phyloP scores from a whole-genome alignment of 2,888 invertebrate species.

The Callosobruchus maculatus region DNA sequence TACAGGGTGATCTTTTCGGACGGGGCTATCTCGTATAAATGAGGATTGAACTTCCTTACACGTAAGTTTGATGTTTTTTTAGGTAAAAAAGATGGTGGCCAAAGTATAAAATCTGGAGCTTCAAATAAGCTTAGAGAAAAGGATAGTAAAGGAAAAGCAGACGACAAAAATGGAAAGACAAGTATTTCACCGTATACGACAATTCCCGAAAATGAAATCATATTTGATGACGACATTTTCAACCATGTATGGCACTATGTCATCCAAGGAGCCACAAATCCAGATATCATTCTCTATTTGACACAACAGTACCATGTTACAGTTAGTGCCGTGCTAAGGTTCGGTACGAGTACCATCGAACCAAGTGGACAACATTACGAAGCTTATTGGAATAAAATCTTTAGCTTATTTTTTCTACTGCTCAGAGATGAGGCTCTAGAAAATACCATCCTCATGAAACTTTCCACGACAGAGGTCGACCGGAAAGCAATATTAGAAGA shows the following conservation, averaged over 20 bases:
- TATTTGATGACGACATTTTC: constrained; percentile 30
- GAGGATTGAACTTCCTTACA: too few species aligned
- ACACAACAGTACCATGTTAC: constrained; percentile 20
- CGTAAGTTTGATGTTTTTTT: too few species aligned
- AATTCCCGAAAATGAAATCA: constrained; percentile 20
- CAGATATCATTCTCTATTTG: constrained; percentile 22
- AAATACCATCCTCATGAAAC: constrained; percentile 31
- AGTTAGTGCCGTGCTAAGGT: constrained; percentile 25
- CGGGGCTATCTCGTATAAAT: too few species aligned
- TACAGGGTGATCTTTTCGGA: too few species aligned
- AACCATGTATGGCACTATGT: constrained; percentile 31
- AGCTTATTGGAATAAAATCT: constrained; percentile 19
- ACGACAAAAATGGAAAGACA: not conserved
- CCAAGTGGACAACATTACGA: not conserved
- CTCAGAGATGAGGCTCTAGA: constrained; percentile 16
- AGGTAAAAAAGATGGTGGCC: not conserved
- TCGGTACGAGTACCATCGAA: constrained; percentile 5
- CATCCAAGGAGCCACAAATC: constrained; percentile 28
- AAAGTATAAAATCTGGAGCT: not conserved
- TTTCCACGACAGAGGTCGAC: constrained; percentile 1
- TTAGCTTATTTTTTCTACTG: constrained; percentile 19
- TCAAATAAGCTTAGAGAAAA: not conserved
- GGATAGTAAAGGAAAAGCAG: constrained; percentile 8
- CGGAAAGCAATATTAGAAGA: constrained; percentile 20
- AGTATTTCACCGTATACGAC: not conserved